These are phyloP conservation scores for Epirrita christyi DNA, from an alignment of 2,888 invertebrate genomes.

Conservation along the genomic window DNA sequence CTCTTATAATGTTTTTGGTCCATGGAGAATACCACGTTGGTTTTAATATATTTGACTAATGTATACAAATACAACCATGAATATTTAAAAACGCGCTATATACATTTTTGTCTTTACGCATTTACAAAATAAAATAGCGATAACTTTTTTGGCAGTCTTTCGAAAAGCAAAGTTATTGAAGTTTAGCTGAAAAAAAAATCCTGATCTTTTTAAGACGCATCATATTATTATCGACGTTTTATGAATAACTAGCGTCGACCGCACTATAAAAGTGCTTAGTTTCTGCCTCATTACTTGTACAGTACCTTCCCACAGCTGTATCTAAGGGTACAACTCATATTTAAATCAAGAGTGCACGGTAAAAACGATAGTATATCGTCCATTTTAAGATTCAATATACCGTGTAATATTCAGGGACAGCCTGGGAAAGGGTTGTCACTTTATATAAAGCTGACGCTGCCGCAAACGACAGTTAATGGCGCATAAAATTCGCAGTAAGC, in stretches of 20 bases:
- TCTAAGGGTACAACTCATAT: conserved; percentile 60
- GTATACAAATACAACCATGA: too few species aligned
- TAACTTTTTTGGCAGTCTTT: too few species aligned
- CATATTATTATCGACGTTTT: conserved; percentile 9
- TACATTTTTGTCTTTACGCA: too few species aligned
- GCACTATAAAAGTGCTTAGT: conserved; percentile 50
- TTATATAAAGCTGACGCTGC: conserved; percentile 73
- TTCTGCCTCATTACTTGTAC: conserved; percentile 63
- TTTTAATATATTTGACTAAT: too few species aligned
- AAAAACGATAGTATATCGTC: conserved; percentile 47
- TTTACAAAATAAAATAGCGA: too few species aligned
- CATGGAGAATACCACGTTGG: too few species aligned
- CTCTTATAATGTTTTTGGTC: too few species aligned
- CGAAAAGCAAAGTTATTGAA: too few species aligned
- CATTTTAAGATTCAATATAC: conserved; percentile 51
- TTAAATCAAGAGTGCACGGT: conserved; percentile 43
- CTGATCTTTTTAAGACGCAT: not conserved
- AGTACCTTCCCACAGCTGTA: conserved; percentile 57
- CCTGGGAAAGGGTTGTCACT: conserved; percentile 71
- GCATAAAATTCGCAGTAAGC: conserved; percentile 74
- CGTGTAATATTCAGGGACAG: conserved; percentile 43
- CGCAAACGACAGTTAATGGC: conserved; percentile 77
- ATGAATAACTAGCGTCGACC: conserved; percentile 29
- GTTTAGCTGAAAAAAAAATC: too few species aligned
- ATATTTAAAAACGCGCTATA: too few species aligned